Evolutionary conservation across 2,888 invertebrate genomes (phyloP), one percentile per base, ranked within the genome.

Genomic region (Nemotelus nigrinus): DNA sequence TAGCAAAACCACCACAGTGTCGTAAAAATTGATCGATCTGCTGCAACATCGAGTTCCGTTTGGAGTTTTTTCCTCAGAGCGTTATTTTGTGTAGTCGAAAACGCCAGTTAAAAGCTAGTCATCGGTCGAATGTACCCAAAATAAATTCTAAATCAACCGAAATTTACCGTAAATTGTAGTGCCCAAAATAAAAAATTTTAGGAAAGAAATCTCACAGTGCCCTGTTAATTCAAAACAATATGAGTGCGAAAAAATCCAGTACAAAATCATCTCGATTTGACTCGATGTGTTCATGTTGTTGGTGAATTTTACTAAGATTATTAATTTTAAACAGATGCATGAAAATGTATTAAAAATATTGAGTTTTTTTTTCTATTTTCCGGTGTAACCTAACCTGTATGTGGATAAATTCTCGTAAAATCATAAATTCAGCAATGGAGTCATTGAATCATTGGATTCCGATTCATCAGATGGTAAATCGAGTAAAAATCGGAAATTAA

Each of bases 401-500:
- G 63, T 43, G 25, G 25, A 25, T 25, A 25, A 25, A 25, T 25
- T 25, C 25, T 25, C 25, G 1, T 25, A 25, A 25, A 25, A 25
- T 45, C 47, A 45, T 10, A 41, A 39, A 41, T 25, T 41, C 57
- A 79, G 77, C 58, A 81, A 80, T 75, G 80, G 80, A 79, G 79
- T 70, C 43, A 79, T 77, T 57, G 79, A 71, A 65, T 64, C 78
- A 43, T 70, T 79, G 80, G 81, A 81, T 79, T 77, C 78, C 57
- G 80, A 81, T 78, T 79, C 79, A 74, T 80, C 80, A 78, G 80
- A 63, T 74, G 25, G 50, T 25, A 60, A 63, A 63, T 74, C 74
- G 3, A 41, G 63, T 8, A 74, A 74, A 41, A 48, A 47, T 74
- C 63, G 6, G 1, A 60, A 60, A 45, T 8, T 60, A 41, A 60